Conservation (phyloP, 2,888 invertebrate species). For the Microdon myrmicae region DNA sequence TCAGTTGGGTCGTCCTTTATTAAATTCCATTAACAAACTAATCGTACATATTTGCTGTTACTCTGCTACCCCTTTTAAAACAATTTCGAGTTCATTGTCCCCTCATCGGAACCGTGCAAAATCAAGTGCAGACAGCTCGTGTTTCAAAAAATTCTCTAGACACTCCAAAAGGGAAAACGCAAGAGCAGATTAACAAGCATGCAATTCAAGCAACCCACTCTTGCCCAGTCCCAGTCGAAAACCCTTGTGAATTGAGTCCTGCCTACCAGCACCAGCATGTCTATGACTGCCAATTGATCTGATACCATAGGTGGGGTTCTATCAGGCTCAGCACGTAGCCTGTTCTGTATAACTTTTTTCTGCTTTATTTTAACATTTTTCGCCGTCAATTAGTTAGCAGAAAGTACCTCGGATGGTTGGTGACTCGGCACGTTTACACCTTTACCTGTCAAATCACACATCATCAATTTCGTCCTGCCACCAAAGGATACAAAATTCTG, state of each 20-base stretch:
- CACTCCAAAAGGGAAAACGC: slow-evolving; percentile 9
- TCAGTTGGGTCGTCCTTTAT: too few species aligned
- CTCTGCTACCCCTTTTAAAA: too few species aligned
- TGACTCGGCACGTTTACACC: slow-evolving; percentile 27
- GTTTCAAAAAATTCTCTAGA: slow-evolving; percentile 20
- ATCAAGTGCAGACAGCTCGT: slow-evolving; percentile 20
- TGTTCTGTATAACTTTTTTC: too few species aligned
- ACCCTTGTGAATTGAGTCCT: slow-evolving; percentile 15
- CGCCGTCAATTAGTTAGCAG: slow-evolving; percentile 31
- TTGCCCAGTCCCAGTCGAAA: slow-evolving; percentile 16
- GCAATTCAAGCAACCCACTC: background rate
- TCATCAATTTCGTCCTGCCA: slow-evolving; percentile 28
- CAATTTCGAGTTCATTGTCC: slow-evolving; percentile 29
- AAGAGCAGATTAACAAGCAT: slow-evolving; percentile 19
- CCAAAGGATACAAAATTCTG: slow-evolving; percentile 7
- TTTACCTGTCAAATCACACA: slow-evolving; percentile 18
- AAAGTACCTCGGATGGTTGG: too few species aligned
- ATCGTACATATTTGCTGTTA: too few species aligned
- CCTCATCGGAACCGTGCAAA: background rate
- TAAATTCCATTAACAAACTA: too few species aligned
- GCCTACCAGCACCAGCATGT: slow-evolving; percentile 3
- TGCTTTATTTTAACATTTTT: slow-evolving; percentile 17
- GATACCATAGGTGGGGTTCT: too few species aligned
- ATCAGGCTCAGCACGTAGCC: too few species aligned
- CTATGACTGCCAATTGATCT: slow-evolving; percentile 26